phyloP scores from a whole-genome alignment of 2,113 vertebrate genomes.

The Galeopterus variegatus region DNA sequence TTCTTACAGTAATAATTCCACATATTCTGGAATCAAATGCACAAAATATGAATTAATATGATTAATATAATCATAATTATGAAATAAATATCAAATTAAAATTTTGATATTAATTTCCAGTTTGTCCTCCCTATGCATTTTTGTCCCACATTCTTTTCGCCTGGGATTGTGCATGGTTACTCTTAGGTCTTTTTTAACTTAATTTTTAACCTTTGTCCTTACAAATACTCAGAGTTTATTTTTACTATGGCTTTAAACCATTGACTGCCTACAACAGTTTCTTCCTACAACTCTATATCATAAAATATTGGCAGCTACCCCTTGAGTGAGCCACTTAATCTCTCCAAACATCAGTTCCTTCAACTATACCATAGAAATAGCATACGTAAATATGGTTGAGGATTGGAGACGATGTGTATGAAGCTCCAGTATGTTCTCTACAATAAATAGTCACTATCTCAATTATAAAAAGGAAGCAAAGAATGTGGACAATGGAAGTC shows the following conservation, averaged over 20 bases:
- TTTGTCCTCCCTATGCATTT: neutral
- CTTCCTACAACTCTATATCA: neutral
- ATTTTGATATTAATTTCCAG: neutral
- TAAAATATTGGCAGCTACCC: neutral
- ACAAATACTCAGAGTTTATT: slow-evolving; percentile 6
- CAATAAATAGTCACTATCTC: neutral
- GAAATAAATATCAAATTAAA: neutral
- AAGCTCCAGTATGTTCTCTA: neutral
- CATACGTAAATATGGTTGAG: neutral
- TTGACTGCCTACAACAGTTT: neutral
- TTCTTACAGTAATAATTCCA: neutral
- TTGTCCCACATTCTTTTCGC: neutral
- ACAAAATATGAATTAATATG: neutral
- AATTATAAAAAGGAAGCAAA: slow-evolving; percentile 43
- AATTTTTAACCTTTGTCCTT: neutral
- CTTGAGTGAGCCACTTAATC: neutral
- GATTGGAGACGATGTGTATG: neutral
- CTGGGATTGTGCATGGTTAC: neutral
- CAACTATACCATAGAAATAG: neutral
- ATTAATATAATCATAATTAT: neutral
- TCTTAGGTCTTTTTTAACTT: neutral
- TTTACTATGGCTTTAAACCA: neutral
- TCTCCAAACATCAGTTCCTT: neutral
- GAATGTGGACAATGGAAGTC: neutral
- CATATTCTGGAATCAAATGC: neutral